These are phyloP conservation scores for Sitta europaea DNA, from an alignment of 2,113 vertebrate species.

Conservation along the genomic window DNA sequence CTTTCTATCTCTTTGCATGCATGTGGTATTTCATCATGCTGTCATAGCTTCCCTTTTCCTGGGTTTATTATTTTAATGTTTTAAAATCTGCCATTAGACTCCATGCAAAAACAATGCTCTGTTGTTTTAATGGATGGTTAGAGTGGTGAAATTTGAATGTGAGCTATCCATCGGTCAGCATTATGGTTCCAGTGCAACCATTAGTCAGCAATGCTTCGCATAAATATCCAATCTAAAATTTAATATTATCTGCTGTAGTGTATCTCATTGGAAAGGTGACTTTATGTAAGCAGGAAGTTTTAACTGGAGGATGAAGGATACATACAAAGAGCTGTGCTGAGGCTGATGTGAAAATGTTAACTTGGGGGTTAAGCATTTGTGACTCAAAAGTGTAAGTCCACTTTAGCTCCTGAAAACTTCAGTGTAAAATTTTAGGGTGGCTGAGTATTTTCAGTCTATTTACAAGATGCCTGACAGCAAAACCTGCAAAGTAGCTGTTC, in stretches of 20 bases:
- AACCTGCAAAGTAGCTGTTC: not conserved
- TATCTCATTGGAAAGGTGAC: not conserved
- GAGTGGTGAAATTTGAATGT: not conserved
- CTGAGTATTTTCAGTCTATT: not conserved
- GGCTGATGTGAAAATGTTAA: not conserved
- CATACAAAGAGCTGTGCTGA: not conserved
- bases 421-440: not conserved
- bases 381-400: not conserved
- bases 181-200: not conserved
- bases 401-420: not conserved
- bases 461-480: not conserved
- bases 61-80: not conserved
- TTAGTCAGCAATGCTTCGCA: not conserved
- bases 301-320: not conserved
- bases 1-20: not conserved
- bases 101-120: not conserved
- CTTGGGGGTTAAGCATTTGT: not conserved
- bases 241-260: rapidly evolving
- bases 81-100: not conserved
- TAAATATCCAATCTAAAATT: not conserved
- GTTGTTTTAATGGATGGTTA: not conserved
- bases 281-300: not conserved
- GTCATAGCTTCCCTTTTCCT: not conserved
- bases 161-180: not conserved
- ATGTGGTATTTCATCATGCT: not conserved